Base-by-base conservation (phyloP, 2,888 invertebrate species). In the Alviniconcha strummeri region DNA sequence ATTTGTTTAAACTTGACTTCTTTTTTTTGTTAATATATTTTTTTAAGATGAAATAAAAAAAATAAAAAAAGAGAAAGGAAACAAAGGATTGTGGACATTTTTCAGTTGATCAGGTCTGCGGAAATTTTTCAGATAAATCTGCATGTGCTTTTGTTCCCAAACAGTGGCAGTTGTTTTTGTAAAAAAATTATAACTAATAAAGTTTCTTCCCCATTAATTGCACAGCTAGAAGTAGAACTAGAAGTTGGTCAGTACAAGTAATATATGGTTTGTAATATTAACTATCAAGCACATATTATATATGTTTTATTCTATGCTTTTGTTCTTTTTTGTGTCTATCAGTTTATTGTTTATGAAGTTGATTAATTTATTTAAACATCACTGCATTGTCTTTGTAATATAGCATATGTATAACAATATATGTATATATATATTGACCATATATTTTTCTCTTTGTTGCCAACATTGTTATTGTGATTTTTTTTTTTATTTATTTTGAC, bases 321-420 rank as follows among this genome's bases (percentile, higher is more conserved):
- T 64, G n/a, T 60, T 78, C 15, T 71, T 60, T 57, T 13, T 83
- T 36, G 36, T 36, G 36, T 36, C 36, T 36, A 36, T 36, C 36
- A 36, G 36, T 36, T 36, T 36, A 36, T 3, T 81, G 36, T 71
- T 60, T 83, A 15, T 71, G 55, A 57, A 19, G 5, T 69, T 60
- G 13, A 4, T 69, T 56, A 77, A n/a, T 82, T 9, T 72, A 55
- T 72, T 67, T n/a, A 15, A 11, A 54, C 71, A 75, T 69, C 60
- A 52, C 54, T 69, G 54, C 56, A 54, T 83, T 71, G 78, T 82
- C 67, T 19, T 52, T 60, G 36, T 76, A 15, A 74, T 75, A 56
- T 75, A 36, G 3, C 36, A 36, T 36, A 36, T 36, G 36, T 36
- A 36, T 36, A 36, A 36, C 60, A 19, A 67, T 67, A 15, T 76